Conservation (phyloP, 2,113 vertebrate genomes). For the Pseudorasbora parva region DNA sequence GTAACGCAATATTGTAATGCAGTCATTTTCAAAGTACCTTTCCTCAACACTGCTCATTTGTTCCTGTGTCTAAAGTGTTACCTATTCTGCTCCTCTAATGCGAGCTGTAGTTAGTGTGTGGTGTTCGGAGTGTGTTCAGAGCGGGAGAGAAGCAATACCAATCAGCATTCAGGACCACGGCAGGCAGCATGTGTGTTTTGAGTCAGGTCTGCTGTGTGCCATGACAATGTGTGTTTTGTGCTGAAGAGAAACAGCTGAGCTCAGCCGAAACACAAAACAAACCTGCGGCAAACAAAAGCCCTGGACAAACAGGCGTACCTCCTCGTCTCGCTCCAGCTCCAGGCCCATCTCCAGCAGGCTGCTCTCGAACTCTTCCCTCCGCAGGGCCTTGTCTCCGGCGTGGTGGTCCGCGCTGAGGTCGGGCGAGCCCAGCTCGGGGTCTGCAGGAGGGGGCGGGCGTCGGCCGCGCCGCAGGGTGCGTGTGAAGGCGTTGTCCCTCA, state of each 20-base stretch:
- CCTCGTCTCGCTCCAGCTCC: constrained; percentile 91
- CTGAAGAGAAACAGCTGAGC: constrained; percentile 41
- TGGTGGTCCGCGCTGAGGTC: constrained; percentile 76
- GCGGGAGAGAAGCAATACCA: background rate
- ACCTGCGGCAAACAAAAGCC: background rate
- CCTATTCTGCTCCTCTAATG: no score
- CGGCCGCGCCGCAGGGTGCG: constrained; percentile 69
- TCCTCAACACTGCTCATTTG: no score
- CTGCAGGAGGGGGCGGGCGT: constrained; percentile 6
- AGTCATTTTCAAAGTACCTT: no score
- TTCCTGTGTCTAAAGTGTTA: no score
- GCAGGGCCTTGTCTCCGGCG: constrained; percentile 86
- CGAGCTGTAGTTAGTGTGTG: no score
- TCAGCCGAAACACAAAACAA: constrained; percentile 50
- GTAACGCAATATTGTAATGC: no score
- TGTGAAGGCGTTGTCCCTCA: constrained; percentile 70
- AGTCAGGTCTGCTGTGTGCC: background rate
- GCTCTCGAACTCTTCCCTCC: constrained; percentile 88
- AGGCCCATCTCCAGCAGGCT: constrained; percentile 91
- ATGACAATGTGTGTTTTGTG: constrained; percentile 55
- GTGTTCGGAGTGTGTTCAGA: no score
- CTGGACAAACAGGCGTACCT: constrained; percentile 75
- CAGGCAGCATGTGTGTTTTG: background rate
- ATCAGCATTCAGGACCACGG: background rate
- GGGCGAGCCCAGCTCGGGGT: constrained; percentile 62